Percentiles rank a stretch among this genome's conserved stretches.
Evolutionary conservation across 2,113 vertebrate species (phyloP).

Genomic region (Protobothrops flavoviridis): DNA sequence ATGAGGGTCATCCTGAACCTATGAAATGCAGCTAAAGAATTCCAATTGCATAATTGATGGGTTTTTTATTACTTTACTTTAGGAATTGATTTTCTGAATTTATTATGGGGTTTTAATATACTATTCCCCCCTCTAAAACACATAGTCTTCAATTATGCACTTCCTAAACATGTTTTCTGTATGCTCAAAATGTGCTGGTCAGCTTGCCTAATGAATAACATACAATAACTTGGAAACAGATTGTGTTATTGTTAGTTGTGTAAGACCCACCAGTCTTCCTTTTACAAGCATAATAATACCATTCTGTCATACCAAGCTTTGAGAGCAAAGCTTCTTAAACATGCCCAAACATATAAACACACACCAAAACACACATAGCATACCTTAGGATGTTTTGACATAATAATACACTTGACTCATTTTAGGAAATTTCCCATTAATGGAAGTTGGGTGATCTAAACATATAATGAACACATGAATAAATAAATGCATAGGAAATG

Average conservation of each 20-base stretch:
- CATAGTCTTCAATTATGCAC: not conserved
- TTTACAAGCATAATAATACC: not conserved
- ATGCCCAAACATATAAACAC: not conserved
- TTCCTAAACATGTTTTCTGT: not conserved
- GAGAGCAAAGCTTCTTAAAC: not conserved
- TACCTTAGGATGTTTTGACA: not conserved
- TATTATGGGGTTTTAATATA: slow-evolving; percentile 12
- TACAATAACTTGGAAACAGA: not conserved
- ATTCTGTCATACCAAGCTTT: not conserved
- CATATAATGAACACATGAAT: not conserved
- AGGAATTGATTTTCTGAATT: slow-evolving; percentile 20
- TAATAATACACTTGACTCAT: not conserved
- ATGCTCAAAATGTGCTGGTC: slow-evolving; percentile 8
- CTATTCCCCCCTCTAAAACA: not conserved
- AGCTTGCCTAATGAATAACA: slow-evolving; percentile 14
- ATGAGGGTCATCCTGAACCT: not conserved
- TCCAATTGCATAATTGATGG: not conserved
- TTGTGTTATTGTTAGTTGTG: not conserved
- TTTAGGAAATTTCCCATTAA: not conserved
- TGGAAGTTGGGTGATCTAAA: not conserved
- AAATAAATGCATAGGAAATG: not conserved
- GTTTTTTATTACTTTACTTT: not conserved
- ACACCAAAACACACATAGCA: slow-evolving; percentile 12
- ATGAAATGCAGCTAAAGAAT: not conserved
- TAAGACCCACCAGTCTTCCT: not conserved